These are phyloP conservation scores for Bolborhynchus lineola DNA, from an alignment of 2,113 vertebrate species.

Conservation along the genomic window DNA sequence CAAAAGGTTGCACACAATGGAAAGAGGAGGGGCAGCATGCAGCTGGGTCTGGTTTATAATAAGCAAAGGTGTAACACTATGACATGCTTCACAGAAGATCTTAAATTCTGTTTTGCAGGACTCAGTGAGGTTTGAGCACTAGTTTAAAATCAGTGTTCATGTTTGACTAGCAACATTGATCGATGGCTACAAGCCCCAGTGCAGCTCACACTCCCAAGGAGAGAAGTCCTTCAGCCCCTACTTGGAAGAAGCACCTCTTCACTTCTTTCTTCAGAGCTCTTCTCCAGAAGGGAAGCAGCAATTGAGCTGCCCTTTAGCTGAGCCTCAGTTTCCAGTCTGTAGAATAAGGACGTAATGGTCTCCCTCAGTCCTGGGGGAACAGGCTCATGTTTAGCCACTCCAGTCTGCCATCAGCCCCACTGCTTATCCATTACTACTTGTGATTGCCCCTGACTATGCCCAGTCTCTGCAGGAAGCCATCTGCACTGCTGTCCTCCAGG, in stretches of 20 bases:
- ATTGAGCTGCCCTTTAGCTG: neutral
- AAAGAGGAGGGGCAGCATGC: neutral
- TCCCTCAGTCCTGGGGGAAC: neutral
- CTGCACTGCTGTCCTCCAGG: neutral
- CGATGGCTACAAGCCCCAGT: neutral
- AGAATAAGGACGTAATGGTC: neutral
- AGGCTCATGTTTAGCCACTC: neutral
- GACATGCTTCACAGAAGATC: neutral
- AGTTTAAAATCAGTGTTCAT: neutral
- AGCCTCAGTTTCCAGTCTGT: neutral
- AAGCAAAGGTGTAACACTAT: neutral
- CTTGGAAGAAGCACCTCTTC: neutral
- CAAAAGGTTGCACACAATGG: neutral
- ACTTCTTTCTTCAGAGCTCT: neutral
- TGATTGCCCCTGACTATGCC: neutral
- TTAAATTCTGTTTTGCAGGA: neutral
- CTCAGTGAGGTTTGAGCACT: neutral
- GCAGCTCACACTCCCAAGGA: neutral
- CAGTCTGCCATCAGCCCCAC: neutral
- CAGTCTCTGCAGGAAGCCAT: neutral
- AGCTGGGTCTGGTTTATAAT: neutral
- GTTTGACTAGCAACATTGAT: neutral
- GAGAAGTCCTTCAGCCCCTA: neutral
- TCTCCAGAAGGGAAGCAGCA: neutral
- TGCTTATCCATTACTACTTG: fast-evolving